Evolutionary conservation across 2,113 vertebrate species (phyloP).

Genomic region (Prinia subflava): DNA sequence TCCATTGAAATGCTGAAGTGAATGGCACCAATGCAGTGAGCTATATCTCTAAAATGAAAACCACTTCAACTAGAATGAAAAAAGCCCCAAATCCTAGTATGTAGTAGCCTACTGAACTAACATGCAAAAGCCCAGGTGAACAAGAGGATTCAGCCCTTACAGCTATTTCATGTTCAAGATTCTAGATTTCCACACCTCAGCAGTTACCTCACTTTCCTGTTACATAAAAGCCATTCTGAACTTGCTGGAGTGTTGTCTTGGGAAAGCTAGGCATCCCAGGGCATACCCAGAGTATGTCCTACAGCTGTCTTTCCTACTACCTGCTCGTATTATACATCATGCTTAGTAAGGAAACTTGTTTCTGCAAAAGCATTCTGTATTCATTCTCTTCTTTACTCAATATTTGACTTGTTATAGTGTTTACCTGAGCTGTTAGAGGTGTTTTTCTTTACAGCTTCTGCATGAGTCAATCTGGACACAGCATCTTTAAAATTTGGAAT

Average conservation of each 20-base stretch:
- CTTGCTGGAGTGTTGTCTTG: background rate
- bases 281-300: background rate
- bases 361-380: background rate
- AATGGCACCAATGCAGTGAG: background rate
- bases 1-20: background rate
- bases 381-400: background rate
- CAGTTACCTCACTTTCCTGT: background rate
- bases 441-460: background rate
- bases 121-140: background rate
- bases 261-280: background rate
- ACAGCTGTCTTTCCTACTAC: background rate
- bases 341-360: background rate
- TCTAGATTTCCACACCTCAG: background rate
- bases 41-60: background rate
- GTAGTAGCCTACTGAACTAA: background rate
- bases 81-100: background rate
- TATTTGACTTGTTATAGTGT: background rate
- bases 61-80: background rate
- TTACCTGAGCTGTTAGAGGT: background rate
- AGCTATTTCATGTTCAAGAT: background rate
- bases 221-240: background rate
- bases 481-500: background rate
- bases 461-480: accelerated
- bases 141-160: background rate
- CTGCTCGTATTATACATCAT: background rate